Base-by-base conservation (phyloP, 2,113 vertebrate species). In the Hydropotes inermis region DNA sequence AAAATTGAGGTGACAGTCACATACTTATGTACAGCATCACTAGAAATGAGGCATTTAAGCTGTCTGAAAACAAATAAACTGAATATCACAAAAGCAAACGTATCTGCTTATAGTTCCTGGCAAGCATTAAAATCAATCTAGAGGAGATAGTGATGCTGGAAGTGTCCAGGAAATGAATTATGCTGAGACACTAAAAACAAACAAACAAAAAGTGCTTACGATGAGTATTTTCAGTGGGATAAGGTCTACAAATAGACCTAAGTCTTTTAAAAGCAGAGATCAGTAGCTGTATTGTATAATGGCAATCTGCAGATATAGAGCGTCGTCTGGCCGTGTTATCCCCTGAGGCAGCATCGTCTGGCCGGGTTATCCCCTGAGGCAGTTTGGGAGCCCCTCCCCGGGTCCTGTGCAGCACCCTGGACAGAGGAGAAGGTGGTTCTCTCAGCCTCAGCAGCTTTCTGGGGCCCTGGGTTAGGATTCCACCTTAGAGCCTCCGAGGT, bases 101-200 rank as follows among this genome's bases (percentile, higher is more conserved):
- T 74, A 88, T 17, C 36, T 87, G 74, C 74, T 88, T 84, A 90
- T 74, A 95, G 45, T 79, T 93, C 83, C 33, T 64, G 23, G 58
- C 50, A 93, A 92, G 64, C 81, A 79, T 91, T 61, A 88, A 93
- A 85, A 93, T 64, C 76, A 96, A 16, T 93, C 91, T 87, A 89
- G 61, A 84, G 19, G 17, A 74, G 67, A 94, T 2, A 60, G 30
- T 92, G 43, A 55, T 64, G 74, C 61, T 61, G 52, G 16, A 79
- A 52, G 2, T 81, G 87, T 74, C 43, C 12, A 54, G 54, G 91
- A 97, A 89, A 96, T 82, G n/a, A 95, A 55, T 85, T 97, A 88
- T 33, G 23, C 23, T 85, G 17, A 85, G 74, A 93, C 78, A 50
- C 25, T 64, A 55, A 91, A 87, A 90, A n/a, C 21, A 67, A 81